These are phyloP conservation scores for Cryptoprocta ferox DNA, from an alignment of 2,797 vertebrate genomes.

Conservation along the genomic window DNA sequence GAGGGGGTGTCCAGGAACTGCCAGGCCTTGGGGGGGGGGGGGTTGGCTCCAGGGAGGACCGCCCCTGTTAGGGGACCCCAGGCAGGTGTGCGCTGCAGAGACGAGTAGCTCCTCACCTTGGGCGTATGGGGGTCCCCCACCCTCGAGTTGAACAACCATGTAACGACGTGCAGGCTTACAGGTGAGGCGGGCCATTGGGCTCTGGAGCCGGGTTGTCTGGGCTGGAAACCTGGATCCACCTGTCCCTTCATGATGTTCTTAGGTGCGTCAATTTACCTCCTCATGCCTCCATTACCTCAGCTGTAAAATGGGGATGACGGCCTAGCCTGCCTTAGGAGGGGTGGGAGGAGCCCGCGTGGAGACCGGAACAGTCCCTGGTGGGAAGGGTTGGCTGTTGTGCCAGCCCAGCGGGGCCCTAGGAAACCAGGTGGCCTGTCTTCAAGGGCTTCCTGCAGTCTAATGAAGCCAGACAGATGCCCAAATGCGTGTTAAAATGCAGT, in stretches of 20 bases:
- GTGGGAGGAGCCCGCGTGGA: not conserved
- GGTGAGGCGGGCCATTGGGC: not conserved
- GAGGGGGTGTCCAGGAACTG: not conserved
- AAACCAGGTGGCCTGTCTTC: not conserved
- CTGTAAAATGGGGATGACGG: not conserved
- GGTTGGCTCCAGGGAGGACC: not conserved
- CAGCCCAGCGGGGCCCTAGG: not conserved
- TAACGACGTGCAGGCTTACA: not conserved
- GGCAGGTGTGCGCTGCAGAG: not conserved
- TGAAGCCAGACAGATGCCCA: not conserved
- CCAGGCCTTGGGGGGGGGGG: not conserved
- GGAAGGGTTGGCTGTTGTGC: not conserved
- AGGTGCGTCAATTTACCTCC: not conserved
- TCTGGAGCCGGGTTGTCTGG: not conserved
- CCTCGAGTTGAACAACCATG: not conserved
- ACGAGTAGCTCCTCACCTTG: not conserved
- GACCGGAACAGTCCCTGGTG: rapidly evolving
- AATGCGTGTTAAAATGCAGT: not conserved
- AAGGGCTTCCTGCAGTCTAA: not conserved
- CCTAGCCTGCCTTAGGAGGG: not conserved
- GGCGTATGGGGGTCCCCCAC: not conserved
- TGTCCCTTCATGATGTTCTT: not conserved
- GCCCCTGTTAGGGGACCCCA: not conserved
- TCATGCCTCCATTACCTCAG: not conserved
- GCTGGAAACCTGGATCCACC: not conserved